Evolutionary conservation across 1,140 invertebrate genomes (phyloP).

Genomic region (Aphidius gifuensis): DNA sequence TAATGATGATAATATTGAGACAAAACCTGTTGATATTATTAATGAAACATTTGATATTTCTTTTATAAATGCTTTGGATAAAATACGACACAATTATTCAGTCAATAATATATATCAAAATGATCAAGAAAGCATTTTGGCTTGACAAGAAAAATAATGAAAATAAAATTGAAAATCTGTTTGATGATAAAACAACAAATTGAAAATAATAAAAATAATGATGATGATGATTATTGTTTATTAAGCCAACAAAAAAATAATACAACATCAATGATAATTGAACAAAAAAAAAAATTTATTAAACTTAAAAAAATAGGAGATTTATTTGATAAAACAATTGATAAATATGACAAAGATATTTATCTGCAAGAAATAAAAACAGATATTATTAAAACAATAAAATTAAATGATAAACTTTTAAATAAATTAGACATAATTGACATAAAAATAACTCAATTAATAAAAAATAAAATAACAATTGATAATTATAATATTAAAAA

Average conservation of each 20-base stretch:
- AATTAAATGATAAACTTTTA: constrained; percentile 73
- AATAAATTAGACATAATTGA: constrained; percentile 76
- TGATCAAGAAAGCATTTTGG: constrained; percentile 70
- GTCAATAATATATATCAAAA: constrained; percentile 57
- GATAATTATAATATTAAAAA: constrained; percentile 68
- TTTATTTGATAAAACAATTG: constrained; percentile 22
- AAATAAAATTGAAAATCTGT: constrained; percentile 39
- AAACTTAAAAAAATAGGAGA: constrained; percentile 60
- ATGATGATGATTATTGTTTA: constrained; percentile 61
- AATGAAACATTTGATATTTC: constrained; percentile 21
- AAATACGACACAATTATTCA: constrained; percentile 63
- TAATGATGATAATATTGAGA: constrained; percentile 28
- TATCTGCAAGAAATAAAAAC: constrained; percentile 65
- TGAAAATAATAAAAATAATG: constrained; percentile 17
- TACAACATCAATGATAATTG: constrained; percentile 68
- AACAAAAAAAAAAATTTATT: constrained; percentile 70
- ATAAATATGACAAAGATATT: constrained; percentile 70
- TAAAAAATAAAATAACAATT: constrained; percentile 76
- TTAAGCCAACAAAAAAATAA: constrained; percentile 57
- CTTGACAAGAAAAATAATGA: constrained; percentile 53
- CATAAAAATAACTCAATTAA: constrained; percentile 77
- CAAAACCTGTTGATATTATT: constrained; percentile 35
- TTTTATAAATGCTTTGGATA: constrained; percentile 60
- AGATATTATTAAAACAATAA: constrained; percentile 72
- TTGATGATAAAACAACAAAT: constrained; percentile 33